Evolutionary conservation across 2,888 invertebrate species (phyloP).

Genomic region (Zootermopsis nevadensis): DNA sequence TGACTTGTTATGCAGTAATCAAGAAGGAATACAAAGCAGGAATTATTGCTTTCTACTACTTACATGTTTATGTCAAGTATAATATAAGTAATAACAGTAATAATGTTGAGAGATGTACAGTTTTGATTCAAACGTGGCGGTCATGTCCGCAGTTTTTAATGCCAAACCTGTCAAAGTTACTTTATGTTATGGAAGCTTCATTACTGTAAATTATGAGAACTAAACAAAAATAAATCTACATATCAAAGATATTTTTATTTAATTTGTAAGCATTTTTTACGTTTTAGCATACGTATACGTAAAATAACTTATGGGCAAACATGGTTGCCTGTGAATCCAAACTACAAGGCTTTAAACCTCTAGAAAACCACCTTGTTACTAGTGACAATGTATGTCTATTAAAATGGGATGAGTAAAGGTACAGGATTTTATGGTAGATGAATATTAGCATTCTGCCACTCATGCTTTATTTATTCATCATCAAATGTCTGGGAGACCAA

Average conservation of each 20-base stretch:
- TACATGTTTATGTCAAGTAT: slow-evolving; percentile 34
- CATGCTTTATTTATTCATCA: no score
- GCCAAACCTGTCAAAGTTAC: slow-evolving; percentile 34
- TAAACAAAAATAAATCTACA: slow-evolving; percentile 30
- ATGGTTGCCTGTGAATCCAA: no score
- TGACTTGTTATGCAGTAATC: slow-evolving; percentile 15
- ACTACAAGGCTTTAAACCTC: no score
- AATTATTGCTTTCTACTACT: slow-evolving; percentile 15
- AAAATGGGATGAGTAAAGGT: no score
- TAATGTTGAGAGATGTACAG: not conserved
- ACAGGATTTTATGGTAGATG: no score
- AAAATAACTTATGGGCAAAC: no score
- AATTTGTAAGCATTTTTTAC: no score
- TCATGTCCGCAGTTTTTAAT: slow-evolving; percentile 18
- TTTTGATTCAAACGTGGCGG: not conserved
- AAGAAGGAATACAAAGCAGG: not conserved
- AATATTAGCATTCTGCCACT: no score
- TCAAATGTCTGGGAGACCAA: no score
- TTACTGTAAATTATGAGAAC: slow-evolving; percentile 32
- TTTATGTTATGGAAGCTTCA: slow-evolving; percentile 35
- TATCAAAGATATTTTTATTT: slow-evolving; percentile 7
- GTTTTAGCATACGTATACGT: no score
- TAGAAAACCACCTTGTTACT: no score
- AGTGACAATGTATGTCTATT: no score
- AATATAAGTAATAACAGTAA: not conserved